Conservation (phyloP, 37 sponge, comb jelly and placozoan species). For the Chondrilla cf. caribensis region DNA sequence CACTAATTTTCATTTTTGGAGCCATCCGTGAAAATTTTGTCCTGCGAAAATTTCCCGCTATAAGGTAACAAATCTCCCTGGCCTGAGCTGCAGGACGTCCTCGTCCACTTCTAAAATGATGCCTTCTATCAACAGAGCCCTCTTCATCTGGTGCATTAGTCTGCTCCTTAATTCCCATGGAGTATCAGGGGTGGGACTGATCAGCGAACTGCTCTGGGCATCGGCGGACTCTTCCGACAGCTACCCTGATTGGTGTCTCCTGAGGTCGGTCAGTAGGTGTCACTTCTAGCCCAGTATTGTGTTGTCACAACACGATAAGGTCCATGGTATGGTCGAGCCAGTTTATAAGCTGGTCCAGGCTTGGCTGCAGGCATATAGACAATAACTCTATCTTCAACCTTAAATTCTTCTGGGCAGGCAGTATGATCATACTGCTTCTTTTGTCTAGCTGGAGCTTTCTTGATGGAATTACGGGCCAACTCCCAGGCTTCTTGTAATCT, state of each 20-base stretch:
- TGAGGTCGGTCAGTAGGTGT: constrained; percentile 5
- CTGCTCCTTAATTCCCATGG: background rate
- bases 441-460: constrained; percentile 31
- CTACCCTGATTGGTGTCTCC: constrained; percentile 16
- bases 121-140: background rate
- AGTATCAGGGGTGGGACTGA: background rate
- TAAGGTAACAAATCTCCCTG: background rate
- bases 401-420: background rate
- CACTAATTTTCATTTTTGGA: too few species aligned
- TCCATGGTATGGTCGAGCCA: constrained; percentile 32
- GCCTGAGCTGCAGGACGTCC: background rate
- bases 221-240: constrained; percentile 7
- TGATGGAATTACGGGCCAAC: constrained; percentile 17
- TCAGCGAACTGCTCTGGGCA: constrained; percentile 24
- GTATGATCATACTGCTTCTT: constrained; percentile 34
- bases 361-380: constrained; percentile 34
- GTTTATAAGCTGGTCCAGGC: constrained; percentile 11
- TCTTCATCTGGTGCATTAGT: background rate
- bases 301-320: constrained; percentile 31
- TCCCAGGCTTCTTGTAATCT: constrained; percentile 38
- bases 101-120: background rate
- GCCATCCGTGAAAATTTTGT: too few species aligned
- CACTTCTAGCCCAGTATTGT: constrained; percentile 16
- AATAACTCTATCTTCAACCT: constrained; percentile 30
- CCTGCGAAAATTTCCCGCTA: too few species aligned